Evolutionary conservation across 2,888 invertebrate species (phyloP).

Genomic region (Mayetiola destructor): DNA sequence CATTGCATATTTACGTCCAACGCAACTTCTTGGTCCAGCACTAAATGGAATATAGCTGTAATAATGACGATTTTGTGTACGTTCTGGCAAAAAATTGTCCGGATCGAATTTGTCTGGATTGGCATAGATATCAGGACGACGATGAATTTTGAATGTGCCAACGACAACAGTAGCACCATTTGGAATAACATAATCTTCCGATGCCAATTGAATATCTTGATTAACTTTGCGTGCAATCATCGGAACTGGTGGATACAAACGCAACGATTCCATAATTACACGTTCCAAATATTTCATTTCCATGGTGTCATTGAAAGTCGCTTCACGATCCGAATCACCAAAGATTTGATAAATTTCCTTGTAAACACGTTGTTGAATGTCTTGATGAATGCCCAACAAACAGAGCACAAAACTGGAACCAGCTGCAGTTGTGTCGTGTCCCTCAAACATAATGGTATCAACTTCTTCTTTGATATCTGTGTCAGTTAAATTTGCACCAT

Average conservation of each 20-base stretch:
- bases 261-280: conserved; percentile 59
- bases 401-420: conserved; percentile 78
- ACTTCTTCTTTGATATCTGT: conserved; percentile 76
- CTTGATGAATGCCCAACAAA: conserved; percentile 63
- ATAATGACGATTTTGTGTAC: conserved; percentile 57
- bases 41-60: conserved; percentile 70
- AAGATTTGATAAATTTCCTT: conserved; percentile 62
- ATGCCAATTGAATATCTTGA: conserved; percentile 50
- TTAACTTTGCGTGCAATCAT: conserved; percentile 57
- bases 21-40: conserved; percentile 55
- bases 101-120: conserved; percentile 60
- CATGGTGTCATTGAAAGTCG: conserved; percentile 60
- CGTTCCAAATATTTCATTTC: conserved; percentile 71
- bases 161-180: conserved; percentile 48
- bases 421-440: conserved; percentile 44
- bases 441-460: conserved; percentile 72
- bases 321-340: conserved; percentile 60
- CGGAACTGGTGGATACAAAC: conserved; percentile 69
- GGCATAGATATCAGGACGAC: conserved; percentile 48
- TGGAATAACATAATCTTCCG: conserved; percentile 24
- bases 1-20: conserved; percentile 63
- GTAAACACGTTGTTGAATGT: conserved; percentile 61
- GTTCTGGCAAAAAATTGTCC: conserved; percentile 62
- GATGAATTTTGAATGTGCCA: conserved; percentile 51
- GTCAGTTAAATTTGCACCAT: conserved; percentile 55